These are phyloP conservation scores for Tholera decimalis DNA, from an alignment of 2,888 invertebrate genomes.

Conservation along the genomic window DNA sequence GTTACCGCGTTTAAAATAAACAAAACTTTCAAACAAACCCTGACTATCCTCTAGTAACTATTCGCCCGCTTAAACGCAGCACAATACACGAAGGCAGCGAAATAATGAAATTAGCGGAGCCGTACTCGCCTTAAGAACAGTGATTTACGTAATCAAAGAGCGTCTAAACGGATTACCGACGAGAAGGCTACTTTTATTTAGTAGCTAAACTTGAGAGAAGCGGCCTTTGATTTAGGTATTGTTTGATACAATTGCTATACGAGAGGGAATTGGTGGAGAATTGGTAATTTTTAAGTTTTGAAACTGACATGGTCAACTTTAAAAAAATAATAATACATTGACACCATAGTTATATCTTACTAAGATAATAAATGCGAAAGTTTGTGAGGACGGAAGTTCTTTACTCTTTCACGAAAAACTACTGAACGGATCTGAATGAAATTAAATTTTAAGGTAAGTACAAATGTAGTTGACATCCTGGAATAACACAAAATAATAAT, in stretches of 20 bases:
- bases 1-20: no score
- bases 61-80: conserved; percentile 55
- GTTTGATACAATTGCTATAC: conserved; percentile 7
- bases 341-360: no score
- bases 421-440: no score
- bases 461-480: no score
- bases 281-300: no score
- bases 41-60: conserved; percentile 14
- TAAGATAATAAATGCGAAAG: no score
- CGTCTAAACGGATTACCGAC: conserved; percentile 75
- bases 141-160: conserved; percentile 88
- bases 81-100: conserved; percentile 60
- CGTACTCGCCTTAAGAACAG: conserved; percentile 79
- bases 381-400: no score
- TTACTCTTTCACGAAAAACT: no score
- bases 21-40: not conserved
- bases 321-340: no score
- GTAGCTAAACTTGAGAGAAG: conserved; percentile 52
- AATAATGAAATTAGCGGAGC: conserved; percentile 82
- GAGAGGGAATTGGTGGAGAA: not conserved
- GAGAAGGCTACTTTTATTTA: conserved; percentile 66
- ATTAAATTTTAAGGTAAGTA: no score
- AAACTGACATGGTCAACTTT: no score
- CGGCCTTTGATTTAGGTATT: conserved; percentile 44
- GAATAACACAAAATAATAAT: no score